These are phyloP conservation scores for Poeciliopsis prolifica DNA, from an alignment of 2,113 vertebrate species.

Conservation along the genomic window DNA sequence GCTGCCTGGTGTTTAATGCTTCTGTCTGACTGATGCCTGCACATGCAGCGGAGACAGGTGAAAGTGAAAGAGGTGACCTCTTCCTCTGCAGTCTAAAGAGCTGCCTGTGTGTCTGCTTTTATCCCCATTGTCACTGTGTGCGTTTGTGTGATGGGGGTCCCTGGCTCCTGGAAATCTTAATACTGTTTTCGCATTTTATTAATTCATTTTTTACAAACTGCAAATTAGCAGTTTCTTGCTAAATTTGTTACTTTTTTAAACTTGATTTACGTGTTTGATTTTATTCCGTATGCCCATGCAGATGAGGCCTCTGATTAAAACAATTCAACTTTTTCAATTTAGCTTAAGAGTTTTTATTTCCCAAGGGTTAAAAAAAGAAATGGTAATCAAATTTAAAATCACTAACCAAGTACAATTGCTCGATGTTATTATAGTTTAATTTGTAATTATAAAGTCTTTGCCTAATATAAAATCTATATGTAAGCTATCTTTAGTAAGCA, in stretches of 20 bases:
- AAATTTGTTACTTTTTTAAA: background rate
- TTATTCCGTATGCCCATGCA: background rate
- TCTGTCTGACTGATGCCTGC: slow-evolving; percentile 60
- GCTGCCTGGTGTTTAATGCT: slow-evolving; percentile 63
- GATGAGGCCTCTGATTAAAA: slow-evolving; percentile 4
- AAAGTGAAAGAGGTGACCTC: slow-evolving; percentile 54
- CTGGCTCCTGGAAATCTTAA: background rate
- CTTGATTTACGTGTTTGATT: slow-evolving; percentile 9
- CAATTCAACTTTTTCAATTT: slow-evolving; percentile 19
- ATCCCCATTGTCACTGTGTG: slow-evolving; percentile 14
- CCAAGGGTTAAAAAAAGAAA: slow-evolving; percentile 1
- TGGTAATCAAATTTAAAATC: slow-evolving; percentile 3
- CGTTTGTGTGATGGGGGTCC: background rate
- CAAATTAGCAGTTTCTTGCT: background rate
- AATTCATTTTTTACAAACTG: background rate
- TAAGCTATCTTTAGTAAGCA: background rate
- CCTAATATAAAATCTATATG: background rate
- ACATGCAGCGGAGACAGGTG: slow-evolving; percentile 41
- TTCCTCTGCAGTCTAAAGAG: slow-evolving; percentile 25
- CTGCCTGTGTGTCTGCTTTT: slow-evolving; percentile 11
- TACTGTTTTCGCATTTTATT: background rate
- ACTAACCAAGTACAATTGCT: background rate
- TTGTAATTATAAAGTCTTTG: slow-evolving; percentile 13
- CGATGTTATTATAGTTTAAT: slow-evolving; percentile 3
- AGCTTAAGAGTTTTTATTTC: slow-evolving; percentile 11